phyloP scores from a whole-genome alignment of 1,140 invertebrate genomes.

The Plectrocnemia conspersa region DNA sequence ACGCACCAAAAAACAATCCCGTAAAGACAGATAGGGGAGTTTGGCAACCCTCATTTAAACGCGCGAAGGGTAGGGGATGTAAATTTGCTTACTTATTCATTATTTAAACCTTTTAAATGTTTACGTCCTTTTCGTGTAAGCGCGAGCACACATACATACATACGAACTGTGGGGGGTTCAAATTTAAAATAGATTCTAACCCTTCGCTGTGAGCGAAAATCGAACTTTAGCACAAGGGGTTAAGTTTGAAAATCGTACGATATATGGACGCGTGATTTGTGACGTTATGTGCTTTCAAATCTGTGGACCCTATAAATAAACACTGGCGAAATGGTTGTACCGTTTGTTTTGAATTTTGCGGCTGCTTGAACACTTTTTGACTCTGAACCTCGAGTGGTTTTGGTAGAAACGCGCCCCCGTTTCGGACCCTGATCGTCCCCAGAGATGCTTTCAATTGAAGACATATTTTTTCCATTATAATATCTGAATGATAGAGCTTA shows the following conservation, averaged over 20 bases:
- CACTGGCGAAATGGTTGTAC: constrained; percentile 20
- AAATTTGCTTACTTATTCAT: constrained; percentile 37
- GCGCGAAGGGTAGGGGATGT: constrained; percentile 24
- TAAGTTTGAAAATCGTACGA: background rate
- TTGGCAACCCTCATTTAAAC: constrained; percentile 24
- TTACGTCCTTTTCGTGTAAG: constrained; percentile 31
- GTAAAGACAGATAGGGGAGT: constrained; percentile 28
- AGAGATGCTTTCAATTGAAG: too few species aligned
- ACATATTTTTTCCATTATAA: too few species aligned
- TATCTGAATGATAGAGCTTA: too few species aligned
- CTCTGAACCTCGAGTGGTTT: constrained; percentile 18
- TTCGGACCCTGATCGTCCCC: too few species aligned
- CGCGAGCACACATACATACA: constrained; percentile 21
- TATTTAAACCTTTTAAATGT: constrained; percentile 38
- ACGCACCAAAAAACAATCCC: constrained; percentile 15
- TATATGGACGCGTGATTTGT: background rate
- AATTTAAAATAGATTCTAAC: background rate
- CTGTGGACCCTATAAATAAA: constrained; percentile 23
- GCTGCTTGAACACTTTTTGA: constrained; percentile 30
- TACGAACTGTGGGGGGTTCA: constrained; percentile 15
- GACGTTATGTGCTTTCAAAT: background rate
- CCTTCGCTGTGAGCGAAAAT: background rate
- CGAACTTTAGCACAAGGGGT: background rate
- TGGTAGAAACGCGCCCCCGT: constrained; percentile 17
- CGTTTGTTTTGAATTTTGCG: constrained; percentile 33